Conservation (phyloP, 92 coral and sea anemone species). For the Epizoanthus fatuus region DNA sequence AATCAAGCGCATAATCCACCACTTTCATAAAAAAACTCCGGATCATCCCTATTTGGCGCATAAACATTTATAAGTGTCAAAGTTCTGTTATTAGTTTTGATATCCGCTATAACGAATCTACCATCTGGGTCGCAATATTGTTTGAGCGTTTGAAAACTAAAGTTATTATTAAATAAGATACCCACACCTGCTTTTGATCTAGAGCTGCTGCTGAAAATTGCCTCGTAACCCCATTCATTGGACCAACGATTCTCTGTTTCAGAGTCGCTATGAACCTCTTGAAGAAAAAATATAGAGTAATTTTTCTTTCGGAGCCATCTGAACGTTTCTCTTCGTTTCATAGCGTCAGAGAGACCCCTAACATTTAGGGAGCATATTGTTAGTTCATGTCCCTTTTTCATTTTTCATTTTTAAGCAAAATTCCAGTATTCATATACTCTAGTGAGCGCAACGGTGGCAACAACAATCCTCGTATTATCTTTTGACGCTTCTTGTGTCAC, state of each 20-base stretch:
- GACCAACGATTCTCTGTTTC: background rate
- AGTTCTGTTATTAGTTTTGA: background rate
- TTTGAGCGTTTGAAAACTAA: background rate
- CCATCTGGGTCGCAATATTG: background rate
- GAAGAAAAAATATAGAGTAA: background rate
- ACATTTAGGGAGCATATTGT: background rate
- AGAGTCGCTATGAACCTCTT: background rate
- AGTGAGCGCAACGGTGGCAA: too few relatives aligned
- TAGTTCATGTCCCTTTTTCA: too few relatives aligned
- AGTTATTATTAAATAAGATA: constrained; percentile 1
- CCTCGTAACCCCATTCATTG: background rate
- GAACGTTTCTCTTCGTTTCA: background rate
- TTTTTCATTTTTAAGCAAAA: too few relatives aligned
- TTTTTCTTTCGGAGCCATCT: background rate
- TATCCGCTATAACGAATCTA: background rate
- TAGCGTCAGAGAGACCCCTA: background rate
- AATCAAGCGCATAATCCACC: background rate
- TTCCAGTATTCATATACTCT: too few relatives aligned
- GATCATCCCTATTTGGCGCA: background rate
- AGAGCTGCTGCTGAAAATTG: background rate
- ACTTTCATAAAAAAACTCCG: background rate
- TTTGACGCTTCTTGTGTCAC: too few relatives aligned
- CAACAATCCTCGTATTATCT: too few relatives aligned
- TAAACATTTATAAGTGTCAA: background rate
- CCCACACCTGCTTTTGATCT: background rate